These are phyloP conservation scores for Acropora yongei DNA, from an alignment of 64 coral and sea anemone species.

Conservation along the genomic window DNA sequence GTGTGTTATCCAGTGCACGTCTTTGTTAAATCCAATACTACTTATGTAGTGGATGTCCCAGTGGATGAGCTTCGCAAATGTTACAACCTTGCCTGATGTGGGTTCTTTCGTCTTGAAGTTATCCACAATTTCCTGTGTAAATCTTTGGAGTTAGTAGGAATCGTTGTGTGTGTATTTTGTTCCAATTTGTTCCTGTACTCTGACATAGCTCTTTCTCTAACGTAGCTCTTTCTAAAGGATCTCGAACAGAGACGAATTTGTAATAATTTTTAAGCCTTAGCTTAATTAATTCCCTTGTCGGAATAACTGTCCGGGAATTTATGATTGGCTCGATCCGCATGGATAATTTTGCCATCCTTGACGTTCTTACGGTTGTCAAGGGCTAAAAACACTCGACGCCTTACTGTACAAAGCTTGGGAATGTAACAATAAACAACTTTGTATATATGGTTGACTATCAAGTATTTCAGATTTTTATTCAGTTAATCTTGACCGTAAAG, in stretches of 20 bases:
- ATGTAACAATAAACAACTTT: constrained; percentile 1
- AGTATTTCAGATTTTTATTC: background rate
- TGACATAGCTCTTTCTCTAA: background rate
- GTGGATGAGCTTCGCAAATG: background rate
- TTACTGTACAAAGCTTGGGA: background rate
- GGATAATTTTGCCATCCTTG: background rate
- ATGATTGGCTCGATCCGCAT: background rate
- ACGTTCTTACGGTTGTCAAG: background rate
- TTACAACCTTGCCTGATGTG: background rate
- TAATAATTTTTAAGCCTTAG: constrained; percentile 7
- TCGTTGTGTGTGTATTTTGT: background rate
- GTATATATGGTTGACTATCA: background rate
- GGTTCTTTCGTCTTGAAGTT: background rate
- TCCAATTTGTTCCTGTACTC: background rate
- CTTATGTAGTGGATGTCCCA: background rate
- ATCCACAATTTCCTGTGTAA: background rate
- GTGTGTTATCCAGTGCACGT: background rate
- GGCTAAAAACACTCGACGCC: background rate
- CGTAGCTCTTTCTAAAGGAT: constrained; percentile 2
- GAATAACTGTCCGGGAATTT: background rate
- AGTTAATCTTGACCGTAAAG: background rate
- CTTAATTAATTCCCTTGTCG: background rate
- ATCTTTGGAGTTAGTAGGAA: background rate
- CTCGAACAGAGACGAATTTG: constrained; percentile 32
- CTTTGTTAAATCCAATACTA: background rate